Percentiles rank a stretch among this genome's conserved stretches.
These are phyloP conservation scores for Zonitis immaculata DNA, from an alignment of 2,888 invertebrate species.

Conservation along the genomic window DNA sequence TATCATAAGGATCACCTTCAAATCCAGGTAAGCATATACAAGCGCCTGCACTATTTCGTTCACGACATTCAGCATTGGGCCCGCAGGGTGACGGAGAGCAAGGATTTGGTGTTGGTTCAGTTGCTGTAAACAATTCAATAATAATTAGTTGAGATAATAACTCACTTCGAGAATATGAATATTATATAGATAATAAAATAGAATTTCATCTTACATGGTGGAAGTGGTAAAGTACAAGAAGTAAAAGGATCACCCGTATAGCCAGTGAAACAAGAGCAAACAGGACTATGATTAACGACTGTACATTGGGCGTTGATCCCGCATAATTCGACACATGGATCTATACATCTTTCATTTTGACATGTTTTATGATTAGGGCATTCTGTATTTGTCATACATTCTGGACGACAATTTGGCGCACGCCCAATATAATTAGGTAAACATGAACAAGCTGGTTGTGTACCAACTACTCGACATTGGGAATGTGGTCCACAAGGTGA, in stretches of 20 bases:
- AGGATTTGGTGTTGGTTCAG: conserved; percentile 66
- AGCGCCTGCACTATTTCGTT: conserved; percentile 78
- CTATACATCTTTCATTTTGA: conserved; percentile 72
- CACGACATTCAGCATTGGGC: conserved; percentile 77
- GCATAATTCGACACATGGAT: conserved; percentile 78
- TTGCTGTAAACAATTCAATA: conserved; percentile 48
- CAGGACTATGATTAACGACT: conserved; percentile 77
- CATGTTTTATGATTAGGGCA: conserved; percentile 80
- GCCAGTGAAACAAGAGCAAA: conserved; percentile 78
- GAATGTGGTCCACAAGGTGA: conserved; percentile 82
- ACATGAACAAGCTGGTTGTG: conserved; percentile 83
- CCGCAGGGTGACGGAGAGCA: conserved; percentile 83
- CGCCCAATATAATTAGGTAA: conserved; percentile 74
- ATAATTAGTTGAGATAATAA: conserved; percentile 2
- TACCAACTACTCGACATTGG: conserved; percentile 72
- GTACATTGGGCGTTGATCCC: conserved; percentile 76
- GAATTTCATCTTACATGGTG: conserved; percentile 42
- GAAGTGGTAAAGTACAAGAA: conserved; percentile 49
- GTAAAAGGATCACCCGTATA: conserved; percentile 73
- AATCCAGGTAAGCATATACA: conserved; percentile 75
- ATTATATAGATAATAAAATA: neutral
- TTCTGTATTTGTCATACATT: conserved; percentile 75
- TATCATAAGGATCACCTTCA: conserved; percentile 78
- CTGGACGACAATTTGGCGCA: conserved; percentile 81
- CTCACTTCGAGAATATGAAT: neutral